A percentile compares a stretch with the other conserved stretches of the same genome.
Conservation (phyloP, 2,113 vertebrate species). For the Platysteira castanea region DNA sequence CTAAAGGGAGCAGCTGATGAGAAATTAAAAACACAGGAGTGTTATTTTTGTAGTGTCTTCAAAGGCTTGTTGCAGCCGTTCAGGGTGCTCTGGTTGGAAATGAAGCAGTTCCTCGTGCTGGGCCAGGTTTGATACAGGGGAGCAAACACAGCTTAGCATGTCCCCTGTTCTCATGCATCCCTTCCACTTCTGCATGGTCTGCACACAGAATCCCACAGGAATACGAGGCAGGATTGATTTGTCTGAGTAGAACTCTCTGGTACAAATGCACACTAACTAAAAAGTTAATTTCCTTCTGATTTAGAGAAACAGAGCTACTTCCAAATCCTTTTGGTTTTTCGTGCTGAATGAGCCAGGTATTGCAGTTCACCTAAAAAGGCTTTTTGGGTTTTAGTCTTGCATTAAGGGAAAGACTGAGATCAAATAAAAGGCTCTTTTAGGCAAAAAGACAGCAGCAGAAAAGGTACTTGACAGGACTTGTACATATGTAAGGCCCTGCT, state of each 20-base stretch:
- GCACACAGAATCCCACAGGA: neutral
- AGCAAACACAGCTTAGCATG: neutral
- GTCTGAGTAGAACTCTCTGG: neutral
- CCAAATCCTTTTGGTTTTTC: neutral
- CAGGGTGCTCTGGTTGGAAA: neutral
- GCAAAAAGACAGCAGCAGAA: neutral
- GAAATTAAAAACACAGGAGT: neutral
- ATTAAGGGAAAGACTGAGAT: neutral
- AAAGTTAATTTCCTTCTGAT: neutral
- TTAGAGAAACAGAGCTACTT: neutral
- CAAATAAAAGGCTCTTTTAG: neutral
- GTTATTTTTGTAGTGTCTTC: neutral
- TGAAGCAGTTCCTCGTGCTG: neutral
- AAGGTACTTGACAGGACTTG: neutral
- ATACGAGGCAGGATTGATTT: neutral
- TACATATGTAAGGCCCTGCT: neutral
- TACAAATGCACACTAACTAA: neutral
- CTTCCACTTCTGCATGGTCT: fast-evolving
- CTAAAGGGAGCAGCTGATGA: neutral
- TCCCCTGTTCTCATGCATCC: neutral
- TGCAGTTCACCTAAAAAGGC: neutral
- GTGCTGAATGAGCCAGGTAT: neutral
- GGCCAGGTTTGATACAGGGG: neutral
- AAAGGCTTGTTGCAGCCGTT: neutral
- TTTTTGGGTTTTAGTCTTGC: neutral